phyloP scores from a whole-genome alignment of 2,888 invertebrate genomes.

The Pyrgus malvae region DNA sequence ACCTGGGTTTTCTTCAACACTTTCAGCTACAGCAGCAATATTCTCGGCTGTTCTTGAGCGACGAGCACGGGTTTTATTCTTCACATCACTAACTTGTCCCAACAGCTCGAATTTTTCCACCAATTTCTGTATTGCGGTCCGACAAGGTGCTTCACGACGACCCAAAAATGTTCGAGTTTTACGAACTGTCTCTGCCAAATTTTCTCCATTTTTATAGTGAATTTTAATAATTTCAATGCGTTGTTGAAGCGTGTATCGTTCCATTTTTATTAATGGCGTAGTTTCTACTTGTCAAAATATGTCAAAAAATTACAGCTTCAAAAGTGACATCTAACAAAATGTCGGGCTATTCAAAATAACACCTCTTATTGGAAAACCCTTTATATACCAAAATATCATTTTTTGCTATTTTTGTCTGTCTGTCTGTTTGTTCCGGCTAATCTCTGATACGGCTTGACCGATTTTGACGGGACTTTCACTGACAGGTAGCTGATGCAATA shows the following conservation, averaged over 20 bases:
- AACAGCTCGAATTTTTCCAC: conserved; percentile 1
- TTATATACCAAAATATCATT: too few species aligned
- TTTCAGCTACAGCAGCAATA: conserved; percentile 33
- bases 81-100: neutral
- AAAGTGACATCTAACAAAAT: neutral
- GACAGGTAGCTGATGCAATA: too few species aligned
- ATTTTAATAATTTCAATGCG: neutral
- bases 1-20: conserved; percentile 20
- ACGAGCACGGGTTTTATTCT: conserved; percentile 11
- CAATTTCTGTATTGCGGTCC: neutral
- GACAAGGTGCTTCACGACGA: neutral
- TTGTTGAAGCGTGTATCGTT: neutral
- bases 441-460: too few species aligned
- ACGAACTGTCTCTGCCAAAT: neutral
- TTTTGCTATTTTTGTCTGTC: too few species aligned
- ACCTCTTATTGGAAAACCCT: neutral
- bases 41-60: conserved; percentile 28
- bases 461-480: too few species aligned
- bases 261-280: neutral
- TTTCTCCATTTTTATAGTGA: neutral
- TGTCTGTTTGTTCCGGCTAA: too few species aligned
- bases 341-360: neutral
- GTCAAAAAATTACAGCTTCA: neutral
- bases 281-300: neutral
- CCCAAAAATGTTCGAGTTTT: neutral